A percentile compares a stretch with the other conserved stretches of the same genome.
Conservation (phyloP, 2,797 vertebrate species). For the Syndactyla subalaris region DNA sequence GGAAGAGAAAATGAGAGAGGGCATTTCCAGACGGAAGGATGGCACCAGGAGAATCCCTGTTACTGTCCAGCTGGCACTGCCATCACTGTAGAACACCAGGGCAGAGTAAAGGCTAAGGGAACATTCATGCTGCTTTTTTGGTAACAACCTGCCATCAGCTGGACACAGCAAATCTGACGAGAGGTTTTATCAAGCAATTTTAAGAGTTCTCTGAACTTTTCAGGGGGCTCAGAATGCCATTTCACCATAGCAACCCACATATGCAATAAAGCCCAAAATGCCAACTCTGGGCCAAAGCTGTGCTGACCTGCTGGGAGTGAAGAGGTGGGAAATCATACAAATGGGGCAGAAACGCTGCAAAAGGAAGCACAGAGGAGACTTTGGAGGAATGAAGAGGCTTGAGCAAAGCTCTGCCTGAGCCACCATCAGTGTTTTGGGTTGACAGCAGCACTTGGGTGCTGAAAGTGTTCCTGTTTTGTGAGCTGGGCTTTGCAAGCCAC, state of each 20-base stretch:
- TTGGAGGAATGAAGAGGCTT: too few species aligned
- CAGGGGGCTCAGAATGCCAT: neutral
- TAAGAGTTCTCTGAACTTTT: neutral
- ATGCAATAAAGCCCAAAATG: neutral
- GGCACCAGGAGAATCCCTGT: neutral
- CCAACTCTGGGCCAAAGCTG: neutral
- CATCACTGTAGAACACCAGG: neutral
- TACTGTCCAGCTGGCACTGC: neutral
- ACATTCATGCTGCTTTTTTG: neutral
- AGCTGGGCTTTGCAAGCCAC: too few species aligned
- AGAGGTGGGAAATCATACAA: neutral
- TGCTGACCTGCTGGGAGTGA: neutral
- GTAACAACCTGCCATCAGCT: neutral
- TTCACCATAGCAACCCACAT: constrained; percentile 5
- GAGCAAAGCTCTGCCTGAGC: too few species aligned
- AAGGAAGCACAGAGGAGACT: too few species aligned
- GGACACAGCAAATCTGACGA: neutral
- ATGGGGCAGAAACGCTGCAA: too few species aligned
- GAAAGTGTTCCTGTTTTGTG: too few species aligned
- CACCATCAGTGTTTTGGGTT: too few species aligned
- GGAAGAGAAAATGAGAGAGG: neutral
- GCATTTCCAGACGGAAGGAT: neutral
- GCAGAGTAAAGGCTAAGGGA: neutral
- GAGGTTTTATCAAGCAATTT: neutral
- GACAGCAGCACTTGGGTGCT: too few species aligned